A percentile compares a stretch with the other conserved stretches of the same genome.
Conservation (phyloP, 1,140 invertebrate species). For the Sinella curviseta region DNA sequence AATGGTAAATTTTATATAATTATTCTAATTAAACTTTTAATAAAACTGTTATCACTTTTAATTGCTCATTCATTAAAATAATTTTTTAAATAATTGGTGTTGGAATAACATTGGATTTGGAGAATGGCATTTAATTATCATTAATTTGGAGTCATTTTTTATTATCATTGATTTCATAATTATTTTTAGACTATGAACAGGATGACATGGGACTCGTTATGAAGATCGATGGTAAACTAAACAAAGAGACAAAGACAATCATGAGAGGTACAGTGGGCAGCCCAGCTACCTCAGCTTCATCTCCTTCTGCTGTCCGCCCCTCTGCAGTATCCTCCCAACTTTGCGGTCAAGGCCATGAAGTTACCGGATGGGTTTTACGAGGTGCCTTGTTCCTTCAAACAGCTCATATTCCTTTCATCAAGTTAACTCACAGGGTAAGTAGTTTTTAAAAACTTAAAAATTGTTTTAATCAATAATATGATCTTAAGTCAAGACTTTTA, state of each 20-base stretch:
- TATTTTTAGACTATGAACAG: no score
- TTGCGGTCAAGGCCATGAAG: conserved; percentile 31
- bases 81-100: no score
- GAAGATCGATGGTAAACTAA: conserved; percentile 31
- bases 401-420: conserved; percentile 33
- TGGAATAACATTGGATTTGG: no score
- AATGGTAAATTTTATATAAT: conserved; percentile 31
- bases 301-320: conserved; percentile 2
- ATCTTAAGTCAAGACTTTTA: neutral
- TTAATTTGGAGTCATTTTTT: no score
- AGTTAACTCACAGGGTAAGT: conserved; percentile 31
- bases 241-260: neutral
- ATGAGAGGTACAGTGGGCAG: neutral
- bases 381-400: conserved; percentile 27
- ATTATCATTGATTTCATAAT: no score
- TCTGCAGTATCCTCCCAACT: conserved; percentile 34
- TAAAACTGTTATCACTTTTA: neutral
- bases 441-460: neutral
- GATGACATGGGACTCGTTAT: conserved; percentile 37
- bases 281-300: neutral
- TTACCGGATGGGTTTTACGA: conserved; percentile 28
- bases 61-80: neutral
- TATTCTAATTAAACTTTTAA: conserved; percentile 12
- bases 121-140: no score
- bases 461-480: conserved; percentile 5